Evolutionary conservation across 2,113 vertebrate genomes (phyloP), one percentile per base, ranked within the genome.

Genomic region (Noctilio leporinus): DNA sequence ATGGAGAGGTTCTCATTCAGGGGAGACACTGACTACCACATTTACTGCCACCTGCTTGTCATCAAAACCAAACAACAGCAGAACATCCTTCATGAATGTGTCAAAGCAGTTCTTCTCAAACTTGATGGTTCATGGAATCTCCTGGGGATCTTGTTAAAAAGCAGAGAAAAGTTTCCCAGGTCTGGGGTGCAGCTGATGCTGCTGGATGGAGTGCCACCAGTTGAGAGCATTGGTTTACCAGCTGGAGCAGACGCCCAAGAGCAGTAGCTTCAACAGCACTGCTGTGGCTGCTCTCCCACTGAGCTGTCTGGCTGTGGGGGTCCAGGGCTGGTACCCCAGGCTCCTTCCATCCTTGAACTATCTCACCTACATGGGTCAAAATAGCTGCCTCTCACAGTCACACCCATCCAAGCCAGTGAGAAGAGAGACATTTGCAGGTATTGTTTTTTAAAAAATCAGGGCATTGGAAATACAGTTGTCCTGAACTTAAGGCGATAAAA

Each of bases 91-190:
- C 65, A 12, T 38, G 26, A 40, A 35, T 1, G 6, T 40, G 19
- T 40, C 49, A 72, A 16, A 35, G 6, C 26, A 49, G 33, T 35
- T 28, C 33, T 49, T 86, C 69, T 64, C 35, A 35, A 20, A 57
- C 70, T 16, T 12, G 3, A 47, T 4, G 15, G 10, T 9, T 19
- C 49, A 1, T 1, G 4, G 57, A 16, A 6, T 38, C 1, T 0
- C 30, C 83, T 2, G 3, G 70, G 47, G 53, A 6, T 26, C 43
- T 73, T 33, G 24, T 38, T 55, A n/a, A 57, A 55, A 62, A 1
- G 19, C 40, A 51, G 43, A 51, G 5, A 11, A 33, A 16, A 51
- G 24, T 38, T 51, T 51, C 6, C 10, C 5, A 75, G 45, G 15
- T 28, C 20, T 17, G 57, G 40, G 49, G 26, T 24, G n/a, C 45